These are phyloP conservation scores for Thermophis baileyi DNA, from an alignment of 2,113 vertebrate species.

Conservation along the genomic window DNA sequence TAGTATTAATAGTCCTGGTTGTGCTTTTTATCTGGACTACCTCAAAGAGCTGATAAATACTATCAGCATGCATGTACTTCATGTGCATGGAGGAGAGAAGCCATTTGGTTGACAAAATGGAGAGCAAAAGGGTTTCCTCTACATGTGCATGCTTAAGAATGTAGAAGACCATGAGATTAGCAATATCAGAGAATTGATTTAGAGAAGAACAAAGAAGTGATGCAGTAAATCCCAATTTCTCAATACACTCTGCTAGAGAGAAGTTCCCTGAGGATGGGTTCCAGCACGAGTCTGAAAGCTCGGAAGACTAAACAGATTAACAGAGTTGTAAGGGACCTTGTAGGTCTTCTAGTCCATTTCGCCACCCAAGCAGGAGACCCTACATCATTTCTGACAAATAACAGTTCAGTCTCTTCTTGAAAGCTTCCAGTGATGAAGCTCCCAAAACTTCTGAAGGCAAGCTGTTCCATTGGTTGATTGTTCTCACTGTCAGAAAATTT, in stretches of 20 bases:
- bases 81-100: background rate
- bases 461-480: no score
- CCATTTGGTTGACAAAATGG: background rate
- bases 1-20: background rate
- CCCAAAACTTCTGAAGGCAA: no score
- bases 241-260: background rate
- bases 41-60: background rate
- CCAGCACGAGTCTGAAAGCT: no score
- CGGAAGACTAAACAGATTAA: no score
- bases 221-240: background rate
- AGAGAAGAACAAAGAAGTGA: background rate
- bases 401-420: no score
- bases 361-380: no score
- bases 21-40: background rate
- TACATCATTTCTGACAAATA: no score
- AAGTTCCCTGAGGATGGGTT: no score
- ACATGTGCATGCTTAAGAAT: background rate
- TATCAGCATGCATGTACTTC: background rate
- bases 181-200: background rate
- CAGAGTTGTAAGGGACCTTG: no score
- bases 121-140: background rate
- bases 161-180: background rate
- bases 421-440: no score
- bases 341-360: no score
- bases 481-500: no score